phyloP scores from a whole-genome alignment of 2,888 invertebrate species.

The Flexamia atlantica region DNA sequence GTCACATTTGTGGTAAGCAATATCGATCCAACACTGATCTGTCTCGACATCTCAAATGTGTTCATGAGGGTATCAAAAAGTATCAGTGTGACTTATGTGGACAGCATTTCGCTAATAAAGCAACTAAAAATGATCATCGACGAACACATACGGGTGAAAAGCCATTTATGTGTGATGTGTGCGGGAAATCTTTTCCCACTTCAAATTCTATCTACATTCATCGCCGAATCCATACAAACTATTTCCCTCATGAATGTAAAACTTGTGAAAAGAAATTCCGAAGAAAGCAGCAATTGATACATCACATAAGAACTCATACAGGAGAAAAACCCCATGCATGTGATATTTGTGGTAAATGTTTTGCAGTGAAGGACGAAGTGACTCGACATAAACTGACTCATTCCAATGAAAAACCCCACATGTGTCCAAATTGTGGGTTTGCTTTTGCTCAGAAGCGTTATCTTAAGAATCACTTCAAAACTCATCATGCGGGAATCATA shows the following conservation, averaged over 20 bases:
- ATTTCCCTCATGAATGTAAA: slow-evolving; percentile 79
- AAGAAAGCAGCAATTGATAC: slow-evolving; percentile 73
- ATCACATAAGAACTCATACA: slow-evolving; percentile 76
- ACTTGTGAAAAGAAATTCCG: slow-evolving; percentile 79
- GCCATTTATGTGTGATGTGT: slow-evolving; percentile 75
- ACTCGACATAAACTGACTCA: slow-evolving; percentile 72
- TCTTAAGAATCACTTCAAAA: slow-evolving; percentile 71
- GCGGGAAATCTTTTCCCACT: slow-evolving; percentile 71
- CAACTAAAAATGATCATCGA: slow-evolving; percentile 75
- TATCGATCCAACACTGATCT: slow-evolving; percentile 56
- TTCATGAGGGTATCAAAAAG: slow-evolving; percentile 75
- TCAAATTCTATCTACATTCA: slow-evolving; percentile 74
- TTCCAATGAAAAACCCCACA: slow-evolving; percentile 73
- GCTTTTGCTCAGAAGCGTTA: slow-evolving; percentile 63
- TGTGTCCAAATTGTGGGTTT: slow-evolving; percentile 73
- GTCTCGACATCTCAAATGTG: slow-evolving; percentile 70
- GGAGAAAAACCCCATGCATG: slow-evolving; percentile 76
- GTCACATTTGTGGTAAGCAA: slow-evolving; percentile 68
- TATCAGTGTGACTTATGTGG: slow-evolving; percentile 77
- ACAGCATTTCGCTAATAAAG: slow-evolving; percentile 75
- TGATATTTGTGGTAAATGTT: slow-evolving; percentile 76
- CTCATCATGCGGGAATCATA: slow-evolving; percentile 59
- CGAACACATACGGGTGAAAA: slow-evolving; percentile 75
- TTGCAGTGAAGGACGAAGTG: slow-evolving; percentile 61
- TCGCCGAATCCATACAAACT: slow-evolving; percentile 75